Percentiles rank a stretch among this genome's conserved stretches.
These are phyloP conservation scores for Cryptoprocta ferox DNA, from an alignment of 2,797 vertebrate genomes.

Conservation along the genomic window DNA sequence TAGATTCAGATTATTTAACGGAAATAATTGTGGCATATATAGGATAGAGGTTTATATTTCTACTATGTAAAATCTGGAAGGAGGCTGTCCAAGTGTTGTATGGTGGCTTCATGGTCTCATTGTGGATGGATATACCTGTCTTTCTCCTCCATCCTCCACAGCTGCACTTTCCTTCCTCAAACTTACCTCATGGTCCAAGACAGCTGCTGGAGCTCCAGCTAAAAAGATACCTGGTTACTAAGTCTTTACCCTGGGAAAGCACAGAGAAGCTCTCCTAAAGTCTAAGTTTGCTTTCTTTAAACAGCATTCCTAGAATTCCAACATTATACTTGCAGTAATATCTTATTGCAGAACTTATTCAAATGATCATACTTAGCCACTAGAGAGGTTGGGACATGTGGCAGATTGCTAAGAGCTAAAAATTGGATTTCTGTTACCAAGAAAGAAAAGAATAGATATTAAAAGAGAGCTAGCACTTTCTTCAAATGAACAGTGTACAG, in stretches of 20 bases:
- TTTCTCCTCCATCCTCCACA: background rate
- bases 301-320: background rate
- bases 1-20: background rate
- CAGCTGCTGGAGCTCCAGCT: background rate
- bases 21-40: background rate
- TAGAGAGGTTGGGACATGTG: background rate
- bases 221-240: background rate
- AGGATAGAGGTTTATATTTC: background rate
- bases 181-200: background rate
- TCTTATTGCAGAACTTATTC: background rate
- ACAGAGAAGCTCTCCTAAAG: background rate
- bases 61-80: background rate
- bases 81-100: background rate
- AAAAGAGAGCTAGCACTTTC: background rate
- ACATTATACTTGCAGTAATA: background rate
- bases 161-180: background rate
- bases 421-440: constrained; percentile 4
- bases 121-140: accelerated
- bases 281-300: background rate
- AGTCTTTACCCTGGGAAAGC: background rate
- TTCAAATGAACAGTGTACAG: background rate
- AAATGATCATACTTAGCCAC: background rate
- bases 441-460: background rate
- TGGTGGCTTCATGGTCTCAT: background rate
- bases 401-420: background rate